A percentile compares a stretch with the other conserved stretches of the same genome.
Evolutionary conservation across 1,140 invertebrate species (phyloP).

Genomic region (Lamellibrachia luymesi): DNA sequence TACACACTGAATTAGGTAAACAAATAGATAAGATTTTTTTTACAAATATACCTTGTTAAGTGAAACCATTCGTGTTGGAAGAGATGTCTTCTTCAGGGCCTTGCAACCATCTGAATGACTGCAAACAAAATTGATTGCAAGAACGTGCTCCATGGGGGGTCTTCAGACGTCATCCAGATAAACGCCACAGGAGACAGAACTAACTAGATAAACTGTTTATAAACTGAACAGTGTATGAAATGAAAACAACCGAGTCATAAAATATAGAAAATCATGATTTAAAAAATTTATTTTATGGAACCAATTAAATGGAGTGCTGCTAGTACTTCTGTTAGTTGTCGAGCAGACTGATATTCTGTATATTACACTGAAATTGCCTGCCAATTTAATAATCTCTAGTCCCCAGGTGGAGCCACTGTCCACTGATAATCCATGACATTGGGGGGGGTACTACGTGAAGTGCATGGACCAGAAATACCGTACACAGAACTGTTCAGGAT

Average conservation of each 20-base stretch:
- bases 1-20: not conserved
- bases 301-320: too few relatives aligned
- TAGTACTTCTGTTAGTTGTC: too few relatives aligned
- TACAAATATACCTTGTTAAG: constrained; percentile 38
- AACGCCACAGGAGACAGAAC: too few relatives aligned
- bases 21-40: not conserved
- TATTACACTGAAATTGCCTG: too few relatives aligned
- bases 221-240: too few relatives aligned
- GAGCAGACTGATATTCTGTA: too few relatives aligned
- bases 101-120: constrained; percentile 18
- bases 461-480: not conserved
- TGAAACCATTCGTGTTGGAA: constrained; percentile 33
- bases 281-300: too few relatives aligned
- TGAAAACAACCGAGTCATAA: too few relatives aligned
- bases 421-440: not conserved
- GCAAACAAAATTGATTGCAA: not conserved
- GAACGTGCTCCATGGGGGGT: not conserved
- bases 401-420: not conserved
- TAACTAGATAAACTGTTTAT: too few relatives aligned
- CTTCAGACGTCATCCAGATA: too few relatives aligned
- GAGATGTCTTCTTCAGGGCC: constrained; percentile 37
- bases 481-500: not conserved
- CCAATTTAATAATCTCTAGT: too few relatives aligned
- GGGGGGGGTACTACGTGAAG: not conserved
- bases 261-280: too few relatives aligned